Conservation (phyloP, 2,113 vertebrate species). For the Butastur rufipennis region DNA sequence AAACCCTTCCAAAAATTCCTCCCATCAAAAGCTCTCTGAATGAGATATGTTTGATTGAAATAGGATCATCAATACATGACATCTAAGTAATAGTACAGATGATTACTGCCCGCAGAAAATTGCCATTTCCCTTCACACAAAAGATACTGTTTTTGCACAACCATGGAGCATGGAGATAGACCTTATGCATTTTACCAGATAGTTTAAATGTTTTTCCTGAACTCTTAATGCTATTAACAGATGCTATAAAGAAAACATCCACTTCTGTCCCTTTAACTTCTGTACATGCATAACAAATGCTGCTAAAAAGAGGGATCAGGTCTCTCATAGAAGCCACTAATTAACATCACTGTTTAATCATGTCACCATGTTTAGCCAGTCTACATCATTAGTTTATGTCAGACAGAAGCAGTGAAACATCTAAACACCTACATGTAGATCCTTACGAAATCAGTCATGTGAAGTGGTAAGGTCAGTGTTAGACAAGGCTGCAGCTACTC, state of each 20-base stretch:
- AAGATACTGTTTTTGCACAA: slow-evolving; percentile 65
- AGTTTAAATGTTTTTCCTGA: slow-evolving; percentile 52
- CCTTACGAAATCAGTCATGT: slow-evolving; percentile 73
- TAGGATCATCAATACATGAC: slow-evolving; percentile 82
- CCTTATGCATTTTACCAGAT: slow-evolving; percentile 27
- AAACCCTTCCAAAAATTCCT: slow-evolving; percentile 89
- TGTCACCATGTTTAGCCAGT: slow-evolving; percentile 71
- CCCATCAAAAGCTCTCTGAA: slow-evolving; percentile 78
- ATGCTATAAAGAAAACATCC: slow-evolving; percentile 18
- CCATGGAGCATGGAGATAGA: slow-evolving; percentile 29
- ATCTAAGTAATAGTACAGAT: slow-evolving; percentile 78
- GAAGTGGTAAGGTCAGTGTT: slow-evolving; percentile 63
- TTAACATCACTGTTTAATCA: slow-evolving; percentile 79
- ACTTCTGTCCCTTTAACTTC: slow-evolving; percentile 65
- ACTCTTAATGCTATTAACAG: slow-evolving; percentile 35
- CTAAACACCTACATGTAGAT: slow-evolving; percentile 68
- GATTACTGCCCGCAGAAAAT: slow-evolving; percentile 73
- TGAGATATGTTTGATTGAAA: slow-evolving; percentile 86
- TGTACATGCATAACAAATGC: slow-evolving; percentile 33
- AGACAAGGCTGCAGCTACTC: slow-evolving; percentile 55
- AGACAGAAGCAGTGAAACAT: slow-evolving; percentile 62
- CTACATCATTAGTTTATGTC: slow-evolving; percentile 81
- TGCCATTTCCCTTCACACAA: slow-evolving; percentile 58
- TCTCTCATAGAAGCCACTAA: slow-evolving; percentile 67
- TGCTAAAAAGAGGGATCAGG: slow-evolving; percentile 53